A percentile compares a stretch with the other conserved stretches of the same genome.
phyloP scores from a whole-genome alignment of 2,797 vertebrate genomes.

The Neosilurus mollespiculum region DNA sequence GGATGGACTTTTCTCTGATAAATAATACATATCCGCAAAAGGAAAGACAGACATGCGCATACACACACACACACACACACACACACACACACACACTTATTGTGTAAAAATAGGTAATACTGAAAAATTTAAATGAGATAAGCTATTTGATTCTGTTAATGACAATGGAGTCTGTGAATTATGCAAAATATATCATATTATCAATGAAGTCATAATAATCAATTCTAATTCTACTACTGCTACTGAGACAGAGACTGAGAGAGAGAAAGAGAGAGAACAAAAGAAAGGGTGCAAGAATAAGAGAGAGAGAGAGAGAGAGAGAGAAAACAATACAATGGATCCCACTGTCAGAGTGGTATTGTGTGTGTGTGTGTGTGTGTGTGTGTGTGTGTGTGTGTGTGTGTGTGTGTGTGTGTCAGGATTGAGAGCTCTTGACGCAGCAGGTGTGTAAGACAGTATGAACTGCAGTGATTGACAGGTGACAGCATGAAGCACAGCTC shows the following conservation, averaged over 20 bases:
- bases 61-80: not conserved
- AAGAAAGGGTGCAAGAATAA: not conserved
- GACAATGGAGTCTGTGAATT: not conserved
- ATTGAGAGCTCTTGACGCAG: constrained; percentile 24
- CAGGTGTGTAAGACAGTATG: constrained; percentile 23
- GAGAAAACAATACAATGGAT: not conserved
- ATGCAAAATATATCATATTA: not conserved
- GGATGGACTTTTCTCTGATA: not conserved
- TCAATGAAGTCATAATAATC: not conserved
- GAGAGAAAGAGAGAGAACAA: too few species aligned
- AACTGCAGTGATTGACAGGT: constrained; percentile 33
- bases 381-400: constrained; percentile 10
- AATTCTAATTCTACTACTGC: too few species aligned
- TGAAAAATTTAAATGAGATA: not conserved
- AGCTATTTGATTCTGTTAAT: not conserved
- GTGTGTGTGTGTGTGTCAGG: constrained; percentile 32
- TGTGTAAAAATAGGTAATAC: not conserved
- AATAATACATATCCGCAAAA: not conserved
- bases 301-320: not conserved
- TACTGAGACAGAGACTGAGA: too few species aligned
- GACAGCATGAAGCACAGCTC: not conserved
- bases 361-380: not conserved
- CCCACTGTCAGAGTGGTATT: not conserved
- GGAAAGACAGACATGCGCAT: not conserved
- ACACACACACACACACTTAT: not conserved